A percentile compares a stretch with the other conserved stretches of the same genome.
These are phyloP conservation scores for Sphenodon punctatus DNA, from an alignment of 2,797 vertebrate genomes.

Conservation along the genomic window DNA sequence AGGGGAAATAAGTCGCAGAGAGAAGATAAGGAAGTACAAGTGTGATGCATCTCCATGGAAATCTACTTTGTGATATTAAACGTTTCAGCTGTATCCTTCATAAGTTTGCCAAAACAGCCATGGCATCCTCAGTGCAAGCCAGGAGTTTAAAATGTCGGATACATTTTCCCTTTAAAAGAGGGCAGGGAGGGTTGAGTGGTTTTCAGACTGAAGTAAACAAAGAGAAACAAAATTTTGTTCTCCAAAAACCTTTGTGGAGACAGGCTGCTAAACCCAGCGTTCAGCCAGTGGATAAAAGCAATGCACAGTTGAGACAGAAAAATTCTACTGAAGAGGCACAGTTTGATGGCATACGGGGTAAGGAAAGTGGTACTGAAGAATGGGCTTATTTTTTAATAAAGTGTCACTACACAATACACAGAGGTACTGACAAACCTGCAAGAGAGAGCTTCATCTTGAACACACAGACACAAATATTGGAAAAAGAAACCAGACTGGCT, in stretches of 20 bases:
- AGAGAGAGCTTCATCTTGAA: background rate
- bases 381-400: background rate
- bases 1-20: background rate
- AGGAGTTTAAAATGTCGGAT: constrained; percentile 34
- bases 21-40: background rate
- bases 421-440: background rate
- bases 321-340: background rate
- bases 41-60: background rate
- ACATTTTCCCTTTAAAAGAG: background rate
- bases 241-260: background rate
- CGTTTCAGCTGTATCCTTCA: background rate
- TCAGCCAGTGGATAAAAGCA: background rate
- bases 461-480: background rate
- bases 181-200: background rate
- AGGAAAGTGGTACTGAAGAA: background rate
- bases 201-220: background rate
- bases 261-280: background rate
- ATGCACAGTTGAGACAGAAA: background rate
- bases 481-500: background rate
- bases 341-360: background rate
- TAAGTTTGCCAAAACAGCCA: background rate
- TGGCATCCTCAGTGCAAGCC: background rate
- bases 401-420: background rate
- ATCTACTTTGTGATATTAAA: constrained; percentile 1
- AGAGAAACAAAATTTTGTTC: background rate